Percentiles rank a stretch among this genome's conserved stretches.
Evolutionary conservation across 2,113 vertebrate species (phyloP).

Genomic region (Scolopax mira): DNA sequence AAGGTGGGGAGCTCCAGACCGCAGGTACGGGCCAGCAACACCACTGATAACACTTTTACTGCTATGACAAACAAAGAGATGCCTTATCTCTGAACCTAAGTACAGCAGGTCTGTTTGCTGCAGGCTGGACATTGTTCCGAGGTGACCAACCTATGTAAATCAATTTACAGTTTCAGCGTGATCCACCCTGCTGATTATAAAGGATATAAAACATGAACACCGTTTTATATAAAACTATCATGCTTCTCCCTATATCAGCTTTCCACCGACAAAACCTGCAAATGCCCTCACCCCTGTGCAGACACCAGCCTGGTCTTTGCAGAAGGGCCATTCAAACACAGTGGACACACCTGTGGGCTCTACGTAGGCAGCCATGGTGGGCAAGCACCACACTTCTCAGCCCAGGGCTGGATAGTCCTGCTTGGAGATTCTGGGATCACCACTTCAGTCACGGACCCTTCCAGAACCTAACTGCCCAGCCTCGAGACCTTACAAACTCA

Average conservation of each 20-base stretch:
- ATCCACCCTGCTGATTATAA: not conserved
- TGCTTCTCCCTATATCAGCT: not conserved
- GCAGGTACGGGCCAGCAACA: not conserved
- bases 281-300: not conserved
- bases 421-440: not conserved
- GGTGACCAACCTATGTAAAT: constrained; percentile 36
- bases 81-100: not conserved
- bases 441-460: not conserved
- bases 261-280: not conserved
- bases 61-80: not conserved
- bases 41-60: not conserved
- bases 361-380: fast-evolving
- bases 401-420: not conserved
- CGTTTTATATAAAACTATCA: not conserved
- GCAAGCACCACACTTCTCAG: not conserved
- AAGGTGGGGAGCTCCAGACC: not conserved
- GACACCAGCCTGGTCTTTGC: not conserved
- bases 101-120: not conserved
- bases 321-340: not conserved
- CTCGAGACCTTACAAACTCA: not conserved
- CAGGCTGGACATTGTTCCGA: constrained; percentile 16
- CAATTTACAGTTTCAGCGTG: not conserved
- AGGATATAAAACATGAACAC: not conserved
- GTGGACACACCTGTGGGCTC: not conserved
- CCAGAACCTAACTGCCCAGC: not conserved